Conservation (phyloP, 2,888 invertebrate species). For the Drosophila nigricruria region DNA sequence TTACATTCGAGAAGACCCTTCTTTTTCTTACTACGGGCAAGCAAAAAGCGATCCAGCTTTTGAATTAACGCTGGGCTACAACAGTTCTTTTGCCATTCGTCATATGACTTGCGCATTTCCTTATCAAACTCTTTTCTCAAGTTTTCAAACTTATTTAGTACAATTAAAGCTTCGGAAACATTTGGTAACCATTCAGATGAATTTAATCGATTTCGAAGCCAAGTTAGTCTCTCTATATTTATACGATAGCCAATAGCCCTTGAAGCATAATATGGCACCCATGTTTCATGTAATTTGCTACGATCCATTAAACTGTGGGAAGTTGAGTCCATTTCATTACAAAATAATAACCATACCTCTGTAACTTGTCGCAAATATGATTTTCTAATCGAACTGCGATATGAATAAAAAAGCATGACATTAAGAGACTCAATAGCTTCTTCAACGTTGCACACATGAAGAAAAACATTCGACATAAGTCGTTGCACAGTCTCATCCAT, state of each 20-base stretch:
- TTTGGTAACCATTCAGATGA: constrained; percentile 92
- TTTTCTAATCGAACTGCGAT: constrained; percentile 89
- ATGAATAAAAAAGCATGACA: constrained; percentile 91
- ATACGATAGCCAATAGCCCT: no score
- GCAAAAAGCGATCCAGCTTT: constrained; percentile 89
- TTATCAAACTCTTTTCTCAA: no score
- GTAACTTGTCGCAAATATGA: constrained; percentile 90
- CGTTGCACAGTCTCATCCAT: no score
- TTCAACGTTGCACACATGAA: constrained; percentile 91
- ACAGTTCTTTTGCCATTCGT: constrained; percentile 87
- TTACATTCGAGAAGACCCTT: constrained; percentile 91
- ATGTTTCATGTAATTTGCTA: constrained; percentile 85
- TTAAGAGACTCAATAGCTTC: constrained; percentile 92
- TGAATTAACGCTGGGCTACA: constrained; percentile 87
- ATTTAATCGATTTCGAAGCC: constrained; percentile 88
- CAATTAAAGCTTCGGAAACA: constrained; percentile 88
- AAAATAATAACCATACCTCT: constrained; percentile 90
- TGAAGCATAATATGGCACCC: no score
- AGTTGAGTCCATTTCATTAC: constrained; percentile 90
- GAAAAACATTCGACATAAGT: constrained; percentile 86
- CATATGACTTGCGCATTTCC: no score
- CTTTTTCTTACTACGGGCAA: constrained; percentile 88
- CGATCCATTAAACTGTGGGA: constrained; percentile 89
- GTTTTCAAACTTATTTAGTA: no score
- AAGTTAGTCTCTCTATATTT: constrained; percentile 78